Percentiles rank a stretch among this genome's conserved stretches.
These are phyloP conservation scores for Polypterus senegalus DNA, from an alignment of 2,113 vertebrate genomes.

Conservation along the genomic window DNA sequence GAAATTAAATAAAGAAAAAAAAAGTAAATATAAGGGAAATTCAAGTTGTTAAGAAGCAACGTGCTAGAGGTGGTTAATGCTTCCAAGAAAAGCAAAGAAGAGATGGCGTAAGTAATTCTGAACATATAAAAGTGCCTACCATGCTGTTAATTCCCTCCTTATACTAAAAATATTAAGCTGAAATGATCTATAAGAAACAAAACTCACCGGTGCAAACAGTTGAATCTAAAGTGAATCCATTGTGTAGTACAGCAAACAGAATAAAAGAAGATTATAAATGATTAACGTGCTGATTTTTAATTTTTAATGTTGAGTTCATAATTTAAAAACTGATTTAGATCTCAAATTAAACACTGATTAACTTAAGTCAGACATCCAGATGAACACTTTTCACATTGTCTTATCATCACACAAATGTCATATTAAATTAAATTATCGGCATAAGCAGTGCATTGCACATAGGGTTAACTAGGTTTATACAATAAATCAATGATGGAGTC, in stretches of 20 bases:
- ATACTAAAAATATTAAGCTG: constrained; percentile 9
- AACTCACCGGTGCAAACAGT: constrained; percentile 99
- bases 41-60: neutral
- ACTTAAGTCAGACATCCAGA: no score
- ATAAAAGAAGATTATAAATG: constrained; percentile 73
- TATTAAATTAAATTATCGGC: no score
- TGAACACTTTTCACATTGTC: no score
- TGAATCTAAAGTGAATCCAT: constrained; percentile 98
- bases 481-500: no score
- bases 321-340: neutral
- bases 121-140: constrained; percentile 21
- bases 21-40: neutral
- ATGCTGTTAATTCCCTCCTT: constrained; percentile 26
- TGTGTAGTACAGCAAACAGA: constrained; percentile 79
- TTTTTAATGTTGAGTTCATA: neutral
- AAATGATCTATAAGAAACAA: constrained; percentile 48
- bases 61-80: neutral
- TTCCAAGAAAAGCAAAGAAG: constrained; percentile 1
- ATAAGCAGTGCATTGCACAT: no score
- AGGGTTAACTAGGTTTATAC: no score
- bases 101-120: neutral
- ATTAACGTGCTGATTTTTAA: constrained; percentile 29
- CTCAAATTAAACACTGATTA: neutral
- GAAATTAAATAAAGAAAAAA: neutral
- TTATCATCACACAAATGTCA: no score